phyloP scores from a whole-genome alignment of 2,888 invertebrate species.

The Odontocerum albicorne region DNA sequence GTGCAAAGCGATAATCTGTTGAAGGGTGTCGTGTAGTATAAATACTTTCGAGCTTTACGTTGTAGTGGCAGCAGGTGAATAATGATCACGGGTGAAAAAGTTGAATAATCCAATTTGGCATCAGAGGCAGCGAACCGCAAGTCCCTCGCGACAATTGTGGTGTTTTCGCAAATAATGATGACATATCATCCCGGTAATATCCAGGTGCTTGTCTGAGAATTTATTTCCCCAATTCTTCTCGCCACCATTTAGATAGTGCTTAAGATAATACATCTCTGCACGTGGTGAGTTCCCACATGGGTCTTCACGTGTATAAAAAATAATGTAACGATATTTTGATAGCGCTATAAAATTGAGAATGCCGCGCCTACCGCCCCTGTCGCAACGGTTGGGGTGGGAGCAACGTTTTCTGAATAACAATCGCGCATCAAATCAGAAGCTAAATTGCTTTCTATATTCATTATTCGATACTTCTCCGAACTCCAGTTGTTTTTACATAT shows the following conservation, averaged over 20 bases:
- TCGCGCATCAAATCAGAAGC: conserved; percentile 27
- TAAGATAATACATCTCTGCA: conserved; percentile 21
- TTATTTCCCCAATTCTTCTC: not conserved
- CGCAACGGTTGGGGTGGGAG: conserved; percentile 7
- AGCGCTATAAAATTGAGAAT: conserved; percentile 17
- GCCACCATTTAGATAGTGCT: conserved; percentile 12
- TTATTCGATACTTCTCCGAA: too few species aligned
- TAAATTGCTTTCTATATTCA: conserved; percentile 22
- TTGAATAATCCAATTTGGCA: too few species aligned
- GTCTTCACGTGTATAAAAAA: conserved; percentile 12
- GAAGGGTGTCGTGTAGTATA: too few species aligned
- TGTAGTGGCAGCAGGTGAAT: too few species aligned
- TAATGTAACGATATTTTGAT: conserved; percentile 25
- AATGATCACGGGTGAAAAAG: too few species aligned
- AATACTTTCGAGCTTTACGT: too few species aligned
- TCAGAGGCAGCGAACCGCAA: too few species aligned
- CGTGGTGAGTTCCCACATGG: conserved; percentile 12
- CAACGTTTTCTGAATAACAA: conserved; percentile 31
- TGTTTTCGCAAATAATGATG: too few species aligned
- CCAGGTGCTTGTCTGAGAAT: conserved; percentile 6
- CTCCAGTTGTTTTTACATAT: too few species aligned
- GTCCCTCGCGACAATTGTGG: too few species aligned
- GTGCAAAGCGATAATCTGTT: too few species aligned
- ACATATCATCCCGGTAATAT: too few species aligned
- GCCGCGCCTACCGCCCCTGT: conserved; percentile 16